Conservation (phyloP, 2,797 vertebrate genomes). For the Falco novaeseelandiae region DNA sequence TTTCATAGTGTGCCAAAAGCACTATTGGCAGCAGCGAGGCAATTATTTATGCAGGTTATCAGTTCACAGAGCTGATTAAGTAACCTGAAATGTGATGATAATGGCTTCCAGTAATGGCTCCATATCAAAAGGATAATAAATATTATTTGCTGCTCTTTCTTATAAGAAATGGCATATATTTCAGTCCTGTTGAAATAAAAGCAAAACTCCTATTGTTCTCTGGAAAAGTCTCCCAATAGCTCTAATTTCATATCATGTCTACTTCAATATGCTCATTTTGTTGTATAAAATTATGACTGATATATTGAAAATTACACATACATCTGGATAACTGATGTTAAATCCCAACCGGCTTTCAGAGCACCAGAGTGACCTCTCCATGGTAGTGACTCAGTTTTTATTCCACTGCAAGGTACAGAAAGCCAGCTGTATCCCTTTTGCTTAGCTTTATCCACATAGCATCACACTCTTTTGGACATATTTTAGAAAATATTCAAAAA, state of each 20-base stretch:
- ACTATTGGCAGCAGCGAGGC: constrained; percentile 22
- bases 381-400: not conserved
- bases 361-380: constrained; percentile 7
- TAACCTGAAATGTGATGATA: constrained; percentile 60
- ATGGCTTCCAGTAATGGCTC: constrained; percentile 61
- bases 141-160: constrained; percentile 42
- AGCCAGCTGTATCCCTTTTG: not conserved
- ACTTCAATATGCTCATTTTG: not conserved
- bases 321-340: constrained; percentile 34
- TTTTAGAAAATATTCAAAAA: constrained; percentile 22
- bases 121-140: constrained; percentile 48
- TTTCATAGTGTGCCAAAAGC: constrained; percentile 51
- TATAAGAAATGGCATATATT: constrained; percentile 21
- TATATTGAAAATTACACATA: not conserved
- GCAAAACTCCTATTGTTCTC: constrained; percentile 18
- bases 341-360: not conserved
- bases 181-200: constrained; percentile 37
- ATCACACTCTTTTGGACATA: not conserved
- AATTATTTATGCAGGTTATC: constrained; percentile 61
- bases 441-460: not conserved
- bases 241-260: constrained; percentile 23
- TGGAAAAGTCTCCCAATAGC: not conserved
- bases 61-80: constrained; percentile 58
- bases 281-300: not conserved
- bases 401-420: not conserved